These are phyloP conservation scores for Pagrus major DNA, from an alignment of 2,113 vertebrate genomes.

Conservation along the genomic window DNA sequence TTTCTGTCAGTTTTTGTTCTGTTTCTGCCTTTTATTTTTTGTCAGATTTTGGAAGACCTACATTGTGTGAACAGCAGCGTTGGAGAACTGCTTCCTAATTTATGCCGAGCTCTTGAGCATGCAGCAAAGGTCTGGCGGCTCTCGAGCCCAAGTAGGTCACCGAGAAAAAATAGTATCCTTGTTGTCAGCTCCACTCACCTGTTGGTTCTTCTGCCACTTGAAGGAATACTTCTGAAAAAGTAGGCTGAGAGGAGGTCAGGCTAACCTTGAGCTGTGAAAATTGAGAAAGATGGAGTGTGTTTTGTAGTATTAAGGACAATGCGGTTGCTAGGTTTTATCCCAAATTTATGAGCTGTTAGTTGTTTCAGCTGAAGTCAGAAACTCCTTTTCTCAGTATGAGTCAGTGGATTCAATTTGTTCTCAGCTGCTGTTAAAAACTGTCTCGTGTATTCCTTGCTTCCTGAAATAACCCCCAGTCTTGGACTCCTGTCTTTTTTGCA, in stretches of 20 bases:
- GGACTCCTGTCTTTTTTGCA: background rate
- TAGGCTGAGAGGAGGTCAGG: slow-evolving; percentile 64
- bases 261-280: slow-evolving; percentile 60
- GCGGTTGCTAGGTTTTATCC: background rate
- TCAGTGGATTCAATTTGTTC: slow-evolving; percentile 7
- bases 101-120: slow-evolving; percentile 41
- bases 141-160: slow-evolving; percentile 66
- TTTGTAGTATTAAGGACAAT: slow-evolving; percentile 27
- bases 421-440: background rate
- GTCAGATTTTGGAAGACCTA: slow-evolving; percentile 31
- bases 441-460: background rate
- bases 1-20: background rate
- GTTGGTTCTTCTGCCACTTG: slow-evolving; percentile 57
- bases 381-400: background rate
- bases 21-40: slow-evolving; percentile 4
- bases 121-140: slow-evolving; percentile 51
- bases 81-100: slow-evolving; percentile 18
- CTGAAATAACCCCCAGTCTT: background rate
- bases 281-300: background rate
- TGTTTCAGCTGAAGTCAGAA: slow-evolving; percentile 14
- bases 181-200: slow-evolving; percentile 71
- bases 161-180: slow-evolving; percentile 68
- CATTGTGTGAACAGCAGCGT: slow-evolving; percentile 4
- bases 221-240: slow-evolving; percentile 54
- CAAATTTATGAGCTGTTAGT: slow-evolving; percentile 13